Percentiles rank a stretch among this genome's conserved stretches.
phyloP scores from a whole-genome alignment of 2,888 invertebrate genomes.

The Synergus gifuensis region DNA sequence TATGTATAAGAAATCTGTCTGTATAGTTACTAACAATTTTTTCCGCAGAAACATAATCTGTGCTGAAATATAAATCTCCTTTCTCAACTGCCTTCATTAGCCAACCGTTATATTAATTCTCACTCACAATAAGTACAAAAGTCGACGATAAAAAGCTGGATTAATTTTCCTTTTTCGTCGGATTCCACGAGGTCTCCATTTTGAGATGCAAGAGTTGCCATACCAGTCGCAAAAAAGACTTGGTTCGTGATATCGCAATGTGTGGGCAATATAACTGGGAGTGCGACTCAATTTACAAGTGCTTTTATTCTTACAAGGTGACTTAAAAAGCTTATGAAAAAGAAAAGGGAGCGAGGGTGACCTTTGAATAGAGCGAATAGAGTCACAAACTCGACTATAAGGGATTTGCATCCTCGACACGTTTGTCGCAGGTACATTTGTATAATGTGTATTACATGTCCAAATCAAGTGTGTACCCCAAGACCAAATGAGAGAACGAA shows the following conservation, averaged over 20 bases:
- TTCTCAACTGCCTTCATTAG: slow-evolving; percentile 21
- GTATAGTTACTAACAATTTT: background rate
- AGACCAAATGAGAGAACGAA: background rate
- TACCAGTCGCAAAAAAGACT: background rate
- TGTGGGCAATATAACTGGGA: slow-evolving; percentile 20
- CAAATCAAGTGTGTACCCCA: slow-evolving; percentile 15
- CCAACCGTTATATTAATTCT: slow-evolving; percentile 33
- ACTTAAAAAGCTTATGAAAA: slow-evolving; percentile 2
- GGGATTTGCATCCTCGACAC: slow-evolving; percentile 32
- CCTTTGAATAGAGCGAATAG: slow-evolving; percentile 13
- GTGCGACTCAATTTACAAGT: slow-evolving; percentile 31
- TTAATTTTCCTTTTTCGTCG: slow-evolving; percentile 37
- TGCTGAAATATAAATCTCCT: slow-evolving; percentile 34
- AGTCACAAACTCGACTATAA: background rate
- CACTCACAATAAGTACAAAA: slow-evolving; percentile 18
- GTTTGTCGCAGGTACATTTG: slow-evolving; percentile 14
- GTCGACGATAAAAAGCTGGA: background rate
- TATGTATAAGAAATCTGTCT: background rate
- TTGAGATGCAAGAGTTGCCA: slow-evolving; percentile 9
- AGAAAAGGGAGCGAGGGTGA: background rate
- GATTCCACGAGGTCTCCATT: slow-evolving; percentile 9
- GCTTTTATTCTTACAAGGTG: slow-evolving; percentile 4
- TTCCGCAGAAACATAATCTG: slow-evolving; percentile 9
- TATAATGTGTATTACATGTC: slow-evolving; percentile 14
- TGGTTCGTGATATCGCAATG: slow-evolving; percentile 6